Base-by-base conservation (phyloP, 2,797 vertebrate genomes). In the Acomys russatus region DNA sequence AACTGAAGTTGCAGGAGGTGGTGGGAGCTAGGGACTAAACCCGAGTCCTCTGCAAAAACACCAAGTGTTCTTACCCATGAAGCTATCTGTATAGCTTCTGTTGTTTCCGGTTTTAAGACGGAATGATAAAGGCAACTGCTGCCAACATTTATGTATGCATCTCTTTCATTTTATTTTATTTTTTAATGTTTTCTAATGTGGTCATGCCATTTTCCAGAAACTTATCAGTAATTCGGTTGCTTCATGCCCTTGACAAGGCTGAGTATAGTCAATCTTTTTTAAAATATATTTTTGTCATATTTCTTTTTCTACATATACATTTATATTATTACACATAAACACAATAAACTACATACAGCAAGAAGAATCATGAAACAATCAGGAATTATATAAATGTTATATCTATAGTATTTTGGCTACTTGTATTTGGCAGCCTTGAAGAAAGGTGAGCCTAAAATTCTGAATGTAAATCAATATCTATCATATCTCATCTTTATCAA, bases 41-140 rank as follows among this genome's bases (percentile, higher is more conserved):
- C 38, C 22, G 44, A 51, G 82, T 66, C 38, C 44, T 66, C 38
- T 33, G 25, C 38, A 44, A 66, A 51, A 28, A 66, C 3, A 33
- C 5, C 38, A 84, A 66, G 63, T 84, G 17, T 15, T 63, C 35
- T 33, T 6, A 33, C 49, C 63, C 38, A 12, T 25, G 44, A 44
- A 83, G 59, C n/a, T 59, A 44, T 61, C n/a, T 44, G 12, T 28
- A 61, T 17, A 63, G 14, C 20, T 44, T 59, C 80, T 63, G 38
- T 61, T 56, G 28, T 89, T 90, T 86, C 38, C 1, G 15, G 30
- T 83, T 51, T 92, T 88, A 95, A 90, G 80, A 23, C 73, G n/a
- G n/a, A 73, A 88, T 73, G 85, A 88, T 59, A 28, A 88, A 35
- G 51, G n/a, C 5, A 92, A 70, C 20, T 91, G 18, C 76, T 68